Evolutionary conservation across 1,140 invertebrate species (phyloP), one percentile per base, ranked within the genome.

Genomic region (Panonychus citri): DNA sequence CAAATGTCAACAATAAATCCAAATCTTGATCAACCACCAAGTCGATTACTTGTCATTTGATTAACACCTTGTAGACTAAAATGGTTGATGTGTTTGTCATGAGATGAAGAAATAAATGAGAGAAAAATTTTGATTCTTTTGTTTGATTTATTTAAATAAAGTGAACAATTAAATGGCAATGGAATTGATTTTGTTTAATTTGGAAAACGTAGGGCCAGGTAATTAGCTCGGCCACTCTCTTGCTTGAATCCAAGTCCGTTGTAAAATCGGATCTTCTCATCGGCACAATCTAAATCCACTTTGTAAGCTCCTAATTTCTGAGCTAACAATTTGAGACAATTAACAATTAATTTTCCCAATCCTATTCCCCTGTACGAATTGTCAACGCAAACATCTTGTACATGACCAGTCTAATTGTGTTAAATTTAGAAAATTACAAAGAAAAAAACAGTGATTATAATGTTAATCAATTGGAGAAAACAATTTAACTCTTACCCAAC

Each of bases 351-450:
- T 76, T 93, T 91, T 53, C 89, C 90, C 21, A 95, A 70, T 67
- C 93, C 83, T 67, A 84, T 85, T 60, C 89, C 88, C 67, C 90
- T 74, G 64, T 93, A 90, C 8, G 78, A 78, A 60, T 81, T 78
- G 68, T 83, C 83, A 0, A 96, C 87, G 3, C 96, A 88, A 2
- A 98, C 88, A 75, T 98, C 93, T 76, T 98, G 91, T 60, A 98
- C 72, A 51, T 86, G 76, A 21, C 82, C 91, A 66, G 87, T 78
- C 85, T 86, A 69, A 57, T 76, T 76, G 24, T 46, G 15, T 15
- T 0, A 54, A n/a, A n/a, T n/a, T n/a, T n/a, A 25, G 19, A 52
- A 57, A 27, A 19, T 10, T n/a, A 10, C 17, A 1, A 13, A 40
- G 28, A 7, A 57, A 13, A 34, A 12, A n/a, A n/a, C n/a, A n/a